Percentiles rank a stretch among this genome's conserved stretches.
These are phyloP conservation scores for Armadillidium nasatum DNA, from an alignment of 1,140 invertebrate genomes.

Conservation along the genomic window DNA sequence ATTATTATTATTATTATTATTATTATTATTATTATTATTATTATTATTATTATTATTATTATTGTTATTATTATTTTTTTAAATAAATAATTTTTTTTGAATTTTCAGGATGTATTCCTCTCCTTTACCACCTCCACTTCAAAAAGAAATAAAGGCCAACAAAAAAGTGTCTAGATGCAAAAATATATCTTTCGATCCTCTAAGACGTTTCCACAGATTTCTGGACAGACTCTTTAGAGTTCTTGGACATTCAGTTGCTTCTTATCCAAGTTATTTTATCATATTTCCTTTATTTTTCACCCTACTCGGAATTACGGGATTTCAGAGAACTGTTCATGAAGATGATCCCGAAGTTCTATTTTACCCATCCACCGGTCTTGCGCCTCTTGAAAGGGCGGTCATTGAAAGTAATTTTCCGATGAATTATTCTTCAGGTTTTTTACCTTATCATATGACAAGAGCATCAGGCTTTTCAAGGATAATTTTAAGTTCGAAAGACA, in stretches of 20 bases:
- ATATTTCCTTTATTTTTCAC: slow-evolving; percentile 76
- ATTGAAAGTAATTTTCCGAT: slow-evolving; percentile 79
- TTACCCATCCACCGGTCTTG: slow-evolving; percentile 76
- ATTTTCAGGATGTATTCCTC: too few species aligned
- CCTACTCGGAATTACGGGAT: slow-evolving; percentile 72
- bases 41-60: too few species aligned
- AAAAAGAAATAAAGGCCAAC: too few species aligned
- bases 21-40: too few species aligned
- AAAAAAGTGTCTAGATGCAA: background rate
- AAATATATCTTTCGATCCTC: background rate
- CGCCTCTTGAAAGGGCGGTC: slow-evolving; percentile 65
- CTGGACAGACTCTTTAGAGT: background rate
- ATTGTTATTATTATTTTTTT: too few species aligned
- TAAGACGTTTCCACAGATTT: background rate
- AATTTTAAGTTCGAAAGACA: slow-evolving; percentile 77
- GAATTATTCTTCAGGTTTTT: slow-evolving; percentile 78
- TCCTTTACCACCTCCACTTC: too few species aligned
- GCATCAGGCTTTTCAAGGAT: slow-evolving; percentile 68
- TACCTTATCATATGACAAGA: slow-evolving; percentile 75
- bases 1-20: too few species aligned
- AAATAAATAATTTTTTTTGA: too few species aligned
- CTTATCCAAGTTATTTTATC: slow-evolving; percentile 79
- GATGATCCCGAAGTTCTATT: slow-evolving; percentile 90
- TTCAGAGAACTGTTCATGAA: slow-evolving; percentile 74
- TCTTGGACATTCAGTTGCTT: slow-evolving; percentile 70